Evolutionary conservation across 2,888 invertebrate genomes (phyloP), one percentile per base, ranked within the genome.

Genomic region (Temnothorax unifasciatus): DNA sequence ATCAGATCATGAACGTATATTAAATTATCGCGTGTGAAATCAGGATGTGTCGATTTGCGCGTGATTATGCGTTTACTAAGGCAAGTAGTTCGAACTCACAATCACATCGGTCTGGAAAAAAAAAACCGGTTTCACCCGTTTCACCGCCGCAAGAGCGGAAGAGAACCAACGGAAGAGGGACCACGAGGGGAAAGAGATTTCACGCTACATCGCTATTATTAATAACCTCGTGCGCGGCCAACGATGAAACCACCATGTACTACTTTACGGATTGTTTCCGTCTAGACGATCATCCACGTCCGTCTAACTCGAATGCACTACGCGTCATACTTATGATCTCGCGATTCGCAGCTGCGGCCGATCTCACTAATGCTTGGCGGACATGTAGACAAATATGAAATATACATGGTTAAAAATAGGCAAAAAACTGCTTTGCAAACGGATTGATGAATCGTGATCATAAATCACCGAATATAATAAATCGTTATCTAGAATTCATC

Each of bases 11-110:
- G 0, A 47, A 34, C 8, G 18, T 25, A 9, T 18, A 66, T 44
- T 25, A 47, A 41, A 74, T 74, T 61, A 29, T 29, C 44, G 41
- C 18, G 25, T 29, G 2, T 29, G 6, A 11, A 59, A 29, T 73
- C 38, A 38, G 21, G 25, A 54, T 21, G 21, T 34, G 34, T 1
- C 66, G 6, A 66, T 50, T 41, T 66, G 13, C 29, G 13, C 29
- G 25, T 25, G 15, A 59, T 83, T 84, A 83, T 79, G 82, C 44
- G 71, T 77, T 87, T 86, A 85, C 79, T 6, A 41, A 88, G 84
- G 86, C 86, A 84, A 89, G 82, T 83, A 38, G 18, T 11, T 52
- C 11, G 18, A 44, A 25, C 18, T 1, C 9, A 1, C 5, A 21
- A 29, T 59, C 59, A 59, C n/a, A 6, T 25, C 18, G n/a, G 9